phyloP scores from a whole-genome alignment of 2,113 vertebrate species.

The Notechis scutatus region DNA sequence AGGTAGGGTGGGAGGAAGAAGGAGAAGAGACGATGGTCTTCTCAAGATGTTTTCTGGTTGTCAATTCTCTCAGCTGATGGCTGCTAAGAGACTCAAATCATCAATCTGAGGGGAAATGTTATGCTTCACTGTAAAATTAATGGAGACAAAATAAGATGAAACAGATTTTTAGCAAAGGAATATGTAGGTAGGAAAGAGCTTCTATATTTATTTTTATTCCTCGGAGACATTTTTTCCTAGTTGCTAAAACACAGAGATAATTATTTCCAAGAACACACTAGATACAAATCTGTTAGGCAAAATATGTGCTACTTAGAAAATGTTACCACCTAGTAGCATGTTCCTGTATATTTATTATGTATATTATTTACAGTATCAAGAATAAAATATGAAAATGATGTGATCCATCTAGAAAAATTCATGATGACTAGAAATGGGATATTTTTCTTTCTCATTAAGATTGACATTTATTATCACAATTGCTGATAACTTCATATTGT shows the following conservation, averaged over 20 bases:
- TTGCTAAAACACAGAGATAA: slow-evolving; percentile 21
- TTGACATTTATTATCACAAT: neutral
- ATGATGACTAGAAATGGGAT: neutral
- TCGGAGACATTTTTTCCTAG: neutral
- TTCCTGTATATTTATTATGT: slow-evolving; percentile 20
- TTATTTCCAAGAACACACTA: neutral
- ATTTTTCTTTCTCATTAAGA: slow-evolving; percentile 10
- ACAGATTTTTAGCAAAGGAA: slow-evolving; percentile 24
- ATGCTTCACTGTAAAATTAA: slow-evolving; percentile 28
- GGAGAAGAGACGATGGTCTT: too few relatives aligned
- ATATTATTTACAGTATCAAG: neutral
- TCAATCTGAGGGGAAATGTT: slow-evolving; percentile 26
- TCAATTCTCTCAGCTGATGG: neutral
- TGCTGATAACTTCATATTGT: neutral
- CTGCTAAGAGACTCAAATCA: neutral
- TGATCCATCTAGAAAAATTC: neutral
- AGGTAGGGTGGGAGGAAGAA: neutral
- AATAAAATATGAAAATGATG: slow-evolving; percentile 17
- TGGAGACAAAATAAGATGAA: slow-evolving; percentile 39
- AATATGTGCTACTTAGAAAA: neutral
- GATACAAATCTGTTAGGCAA: slow-evolving; percentile 9
- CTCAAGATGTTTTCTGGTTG: slow-evolving; percentile 17
- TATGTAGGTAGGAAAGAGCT: neutral
- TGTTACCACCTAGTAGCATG: neutral
- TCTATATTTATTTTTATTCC: slow-evolving; percentile 3